Conservation (phyloP, 1,140 invertebrate genomes). For the Protaetia brevitarsis region DNA sequence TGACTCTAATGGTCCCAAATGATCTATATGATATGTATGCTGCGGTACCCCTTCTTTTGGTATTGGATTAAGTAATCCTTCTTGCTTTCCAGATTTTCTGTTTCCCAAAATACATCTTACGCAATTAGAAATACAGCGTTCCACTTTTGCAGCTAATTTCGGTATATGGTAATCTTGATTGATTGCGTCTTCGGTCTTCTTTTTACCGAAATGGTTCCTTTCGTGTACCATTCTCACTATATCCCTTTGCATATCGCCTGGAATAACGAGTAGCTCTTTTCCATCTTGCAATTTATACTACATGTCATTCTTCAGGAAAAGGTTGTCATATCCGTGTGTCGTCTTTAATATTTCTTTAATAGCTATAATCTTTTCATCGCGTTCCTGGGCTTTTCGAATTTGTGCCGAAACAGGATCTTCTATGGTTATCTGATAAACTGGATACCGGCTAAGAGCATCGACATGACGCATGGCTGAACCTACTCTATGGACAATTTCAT, state of each 20-base stretch:
- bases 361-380: slow-evolving; percentile 29
- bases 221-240: slow-evolving; percentile 32
- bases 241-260: slow-evolving; percentile 29
- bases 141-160: slow-evolving; percentile 29
- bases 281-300: slow-evolving; percentile 14
- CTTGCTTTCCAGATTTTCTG: slow-evolving; percentile 34
- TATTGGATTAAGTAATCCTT: slow-evolving; percentile 36
- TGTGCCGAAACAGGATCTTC: slow-evolving; percentile 15
- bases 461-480: slow-evolving; percentile 47
- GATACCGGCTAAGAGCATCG: slow-evolving; percentile 38
- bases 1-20: slow-evolving; percentile 40
- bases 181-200: slow-evolving; percentile 30
- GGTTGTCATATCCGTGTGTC: slow-evolving; percentile 24
- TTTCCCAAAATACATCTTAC: slow-evolving; percentile 39
- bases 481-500: slow-evolving; percentile 41
- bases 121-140: slow-evolving; percentile 40
- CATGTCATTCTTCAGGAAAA: not conserved
- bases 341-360: slow-evolving; percentile 33
- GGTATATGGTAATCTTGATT: slow-evolving; percentile 31
- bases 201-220: not conserved
- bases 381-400: slow-evolving; percentile 30
- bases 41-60: slow-evolving; percentile 36
- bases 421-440: not conserved
- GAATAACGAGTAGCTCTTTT: slow-evolving; percentile 29
- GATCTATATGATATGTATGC: slow-evolving; percentile 41